Evolutionary conservation across 2,797 vertebrate species (phyloP), one percentile per base, ranked within the genome.

Genomic region (Benthosema pterotum): DNA sequence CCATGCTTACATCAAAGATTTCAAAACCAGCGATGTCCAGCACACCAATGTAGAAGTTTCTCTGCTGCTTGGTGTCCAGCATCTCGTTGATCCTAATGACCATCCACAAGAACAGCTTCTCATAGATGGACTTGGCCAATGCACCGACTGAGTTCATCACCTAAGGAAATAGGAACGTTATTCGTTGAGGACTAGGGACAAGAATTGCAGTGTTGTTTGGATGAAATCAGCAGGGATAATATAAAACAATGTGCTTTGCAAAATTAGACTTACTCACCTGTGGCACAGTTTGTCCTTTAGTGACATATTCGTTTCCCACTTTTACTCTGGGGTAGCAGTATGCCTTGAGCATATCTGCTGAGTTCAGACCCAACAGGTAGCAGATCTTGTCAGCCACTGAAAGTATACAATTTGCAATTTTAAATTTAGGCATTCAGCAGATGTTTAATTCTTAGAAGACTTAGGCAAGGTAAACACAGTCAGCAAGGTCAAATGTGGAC

Each of bases 101-200:
- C 95, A 96, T 96, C 95, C 95, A 96, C 72, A 96, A 64, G 89
- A 96, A 96, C 93, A 95, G 94, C 69, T 92, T 95, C 81, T 96
- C 94, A 45, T 84, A 60, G 58, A 83, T 67, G 5, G 78, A 71
- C 74, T 75, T 60, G 18, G 4, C 28, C 7, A 57, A 43, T 14
- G 56, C 56, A 38, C 42, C 17, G 7, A 57, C 56, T 45, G 56
- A 45, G 42, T 57, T 45, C 57, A 94, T 89, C 14, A 95, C 94
- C 94, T 96, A 66, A 11, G 32, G 32, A 38, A 11, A 38, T 38
- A 2, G 42, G 52, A 9, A 38, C 8, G 4, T 32, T 32, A 38
- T 8, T 32, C 8, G 28, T 32, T 0, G 22, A 5, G 5, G 22
- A 3, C 22, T 25, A 25, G 22, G 5, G 22, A 5, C 5, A 5